These are phyloP conservation scores for Aurelia sp. DNA, from an alignment of 30 jellyfish, hydroid and myxozoan species.

Conservation along the genomic window DNA sequence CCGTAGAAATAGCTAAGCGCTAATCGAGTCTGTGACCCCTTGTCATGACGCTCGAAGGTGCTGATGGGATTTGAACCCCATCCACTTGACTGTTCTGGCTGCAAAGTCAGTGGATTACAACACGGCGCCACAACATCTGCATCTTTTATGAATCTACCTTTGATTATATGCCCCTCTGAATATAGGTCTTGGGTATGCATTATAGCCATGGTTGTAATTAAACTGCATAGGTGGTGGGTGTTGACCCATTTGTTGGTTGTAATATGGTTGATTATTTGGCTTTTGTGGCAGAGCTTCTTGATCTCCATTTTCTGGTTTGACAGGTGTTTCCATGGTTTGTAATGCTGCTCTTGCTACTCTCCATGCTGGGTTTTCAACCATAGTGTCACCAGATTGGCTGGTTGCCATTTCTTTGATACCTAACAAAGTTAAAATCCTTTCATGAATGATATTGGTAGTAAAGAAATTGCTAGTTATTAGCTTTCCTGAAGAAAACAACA, in stretches of 20 bases:
- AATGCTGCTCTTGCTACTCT: slow-evolving; percentile 65
- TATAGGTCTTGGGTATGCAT: slow-evolving; percentile 21
- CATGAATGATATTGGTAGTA: too few relatives aligned
- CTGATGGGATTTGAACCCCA: too few relatives aligned
- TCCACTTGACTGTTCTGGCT: too few relatives aligned
- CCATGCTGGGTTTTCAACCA: slow-evolving; percentile 82
- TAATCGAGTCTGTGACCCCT: too few relatives aligned
- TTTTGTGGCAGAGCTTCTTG: background rate
- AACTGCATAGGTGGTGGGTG: slow-evolving; percentile 27
- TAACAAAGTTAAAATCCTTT: too few relatives aligned
- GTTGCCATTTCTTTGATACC: slow-evolving; percentile 5
- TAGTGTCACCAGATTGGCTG: slow-evolving; percentile 27
- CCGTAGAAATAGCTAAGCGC: too few relatives aligned
- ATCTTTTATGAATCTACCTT: slow-evolving; percentile 9
- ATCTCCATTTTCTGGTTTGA: slow-evolving; percentile 23
- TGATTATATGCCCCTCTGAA: slow-evolving; percentile 42
- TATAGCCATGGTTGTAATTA: slow-evolving; percentile 42
- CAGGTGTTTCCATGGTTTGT: slow-evolving; percentile 46
- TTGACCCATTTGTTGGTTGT: background rate
- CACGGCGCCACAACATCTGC: too few relatives aligned
- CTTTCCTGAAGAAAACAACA: too few relatives aligned
- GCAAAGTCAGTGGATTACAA: too few relatives aligned
- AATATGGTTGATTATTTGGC: background rate
- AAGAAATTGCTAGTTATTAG: too few relatives aligned
- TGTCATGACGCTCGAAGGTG: too few relatives aligned